Base-by-base conservation (phyloP, 2,113 vertebrate genomes). In the Hemibates koningsi region DNA sequence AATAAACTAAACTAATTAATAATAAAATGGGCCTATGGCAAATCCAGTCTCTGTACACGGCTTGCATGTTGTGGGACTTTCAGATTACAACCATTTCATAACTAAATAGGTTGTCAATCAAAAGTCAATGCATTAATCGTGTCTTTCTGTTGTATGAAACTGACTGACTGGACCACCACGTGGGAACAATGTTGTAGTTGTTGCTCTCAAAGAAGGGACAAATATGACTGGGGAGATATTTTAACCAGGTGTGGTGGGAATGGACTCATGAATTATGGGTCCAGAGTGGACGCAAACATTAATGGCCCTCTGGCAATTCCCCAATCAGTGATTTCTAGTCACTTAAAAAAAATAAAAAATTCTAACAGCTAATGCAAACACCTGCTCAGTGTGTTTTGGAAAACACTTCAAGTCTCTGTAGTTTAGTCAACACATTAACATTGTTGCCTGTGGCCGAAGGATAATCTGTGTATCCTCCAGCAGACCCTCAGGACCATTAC, bases 371-470 rank as follows among this genome's bases (percentile, higher is more conserved):
- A 91, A 92, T 91, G 84, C 73, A 85, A 90, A 87, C 78, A 92
- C 88, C 86, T 90, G 88, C 86, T 82, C 29, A 48, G 54, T 59
- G 50, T 91, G 78, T 86, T 89, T 85, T 81, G 50, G 53, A 80
- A 34, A 83, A 89, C 79, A 84, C 50, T 80, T 81, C 86, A 38
- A 76, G 86, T 86, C 94, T 95, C 85, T 43, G 83, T 82, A 63
- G 89, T 90, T 89, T 88, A 88, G 88, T 87, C 93, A 86, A 73
- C 66, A 84, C 92, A 92, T 95, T 94, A 86, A 91, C 73, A 92
- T 87, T 86, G 80, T 88, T 91, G 88, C 88, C 89, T 87, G 87
- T 92, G 88, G 91, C 83, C 45, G 3, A 45, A 83, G 79, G 88
- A 93, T 94, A 93, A 93, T 91, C 90, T 86, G 45, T 71, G 80